phyloP scores from a whole-genome alignment of 2,113 vertebrate genomes.

The Todiramphus saurophagus region DNA sequence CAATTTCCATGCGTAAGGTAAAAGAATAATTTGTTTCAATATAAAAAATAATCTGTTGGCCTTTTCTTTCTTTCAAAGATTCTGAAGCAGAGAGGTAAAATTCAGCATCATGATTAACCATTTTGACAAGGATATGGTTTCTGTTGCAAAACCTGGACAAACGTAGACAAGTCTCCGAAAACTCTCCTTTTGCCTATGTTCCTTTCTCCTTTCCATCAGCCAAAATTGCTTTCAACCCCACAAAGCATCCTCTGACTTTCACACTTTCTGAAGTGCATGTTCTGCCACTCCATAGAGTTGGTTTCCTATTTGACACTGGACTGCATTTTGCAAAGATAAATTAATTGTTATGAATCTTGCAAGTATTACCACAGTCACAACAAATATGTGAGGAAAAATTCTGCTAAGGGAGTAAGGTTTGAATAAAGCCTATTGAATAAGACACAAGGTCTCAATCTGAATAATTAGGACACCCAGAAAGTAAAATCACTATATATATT shows the following conservation, averaged over 20 bases:
- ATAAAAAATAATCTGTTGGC: background rate
- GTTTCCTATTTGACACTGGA: background rate
- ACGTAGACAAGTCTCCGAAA: background rate
- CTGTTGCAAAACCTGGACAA: background rate
- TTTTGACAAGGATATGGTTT: background rate
- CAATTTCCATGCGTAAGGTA: background rate
- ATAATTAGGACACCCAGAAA: background rate
- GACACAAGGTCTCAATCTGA: background rate
- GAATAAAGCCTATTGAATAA: background rate
- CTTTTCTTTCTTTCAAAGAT: background rate
- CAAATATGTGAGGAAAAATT: background rate
- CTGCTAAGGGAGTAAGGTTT: background rate
- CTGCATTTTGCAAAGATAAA: background rate
- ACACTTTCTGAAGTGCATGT: background rate
- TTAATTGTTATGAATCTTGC: background rate
- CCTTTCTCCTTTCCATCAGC: background rate
- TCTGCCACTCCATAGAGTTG: background rate
- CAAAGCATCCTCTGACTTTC: background rate
- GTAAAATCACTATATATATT: background rate
- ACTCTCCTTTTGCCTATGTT: background rate
- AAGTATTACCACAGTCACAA: background rate
- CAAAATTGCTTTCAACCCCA: background rate
- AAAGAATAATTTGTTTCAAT: background rate
- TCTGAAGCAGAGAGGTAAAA: background rate
- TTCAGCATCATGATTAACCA: background rate